A percentile compares a stretch with the other conserved stretches of the same genome.
phyloP scores from a whole-genome alignment of 2,797 vertebrate genomes.

The Xerus rutilus region DNA sequence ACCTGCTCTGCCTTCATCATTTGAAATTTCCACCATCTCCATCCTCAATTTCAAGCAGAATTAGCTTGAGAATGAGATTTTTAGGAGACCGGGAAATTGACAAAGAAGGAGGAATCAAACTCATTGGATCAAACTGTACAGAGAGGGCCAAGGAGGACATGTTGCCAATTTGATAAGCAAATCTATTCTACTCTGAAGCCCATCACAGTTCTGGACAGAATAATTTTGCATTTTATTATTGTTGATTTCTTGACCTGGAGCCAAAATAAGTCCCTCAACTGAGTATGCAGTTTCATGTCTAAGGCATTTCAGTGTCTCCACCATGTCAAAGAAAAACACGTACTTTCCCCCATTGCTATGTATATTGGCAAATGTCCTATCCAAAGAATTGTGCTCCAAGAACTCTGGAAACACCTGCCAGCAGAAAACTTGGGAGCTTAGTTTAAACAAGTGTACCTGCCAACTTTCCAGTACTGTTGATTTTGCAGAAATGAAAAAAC shows the following conservation, averaged over 20 bases:
- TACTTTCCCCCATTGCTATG: constrained; percentile 87
- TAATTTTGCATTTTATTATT: constrained; percentile 81
- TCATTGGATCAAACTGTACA: background rate
- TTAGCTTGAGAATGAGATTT: constrained; percentile 43
- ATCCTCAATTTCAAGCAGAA: constrained; percentile 48
- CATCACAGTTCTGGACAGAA: constrained; percentile 68
- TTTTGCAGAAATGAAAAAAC: constrained; percentile 84
- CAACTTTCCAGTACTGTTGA: constrained; percentile 90
- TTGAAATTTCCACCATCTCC: constrained; percentile 1
- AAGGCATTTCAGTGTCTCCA: constrained; percentile 83
- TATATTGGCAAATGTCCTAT: constrained; percentile 89
- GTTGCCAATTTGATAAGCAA: constrained; percentile 30
- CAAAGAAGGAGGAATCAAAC: background rate
- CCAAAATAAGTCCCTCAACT: constrained; percentile 82
- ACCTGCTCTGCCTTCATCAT: constrained; percentile 1
- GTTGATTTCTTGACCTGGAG: constrained; percentile 77
- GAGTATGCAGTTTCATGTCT: constrained; percentile 78
- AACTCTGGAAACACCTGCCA: constrained; percentile 92
- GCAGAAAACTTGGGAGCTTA: constrained; percentile 89
- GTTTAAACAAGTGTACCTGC: constrained; percentile 90
- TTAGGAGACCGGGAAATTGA: background rate
- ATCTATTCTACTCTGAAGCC: constrained; percentile 44
- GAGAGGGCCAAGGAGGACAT: background rate
- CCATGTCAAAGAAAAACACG: constrained; percentile 85
- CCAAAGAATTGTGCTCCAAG: constrained; percentile 88